Evolutionary conservation across 2,113 vertebrate species (phyloP).

Genomic region (Eurystomus gularis): DNA sequence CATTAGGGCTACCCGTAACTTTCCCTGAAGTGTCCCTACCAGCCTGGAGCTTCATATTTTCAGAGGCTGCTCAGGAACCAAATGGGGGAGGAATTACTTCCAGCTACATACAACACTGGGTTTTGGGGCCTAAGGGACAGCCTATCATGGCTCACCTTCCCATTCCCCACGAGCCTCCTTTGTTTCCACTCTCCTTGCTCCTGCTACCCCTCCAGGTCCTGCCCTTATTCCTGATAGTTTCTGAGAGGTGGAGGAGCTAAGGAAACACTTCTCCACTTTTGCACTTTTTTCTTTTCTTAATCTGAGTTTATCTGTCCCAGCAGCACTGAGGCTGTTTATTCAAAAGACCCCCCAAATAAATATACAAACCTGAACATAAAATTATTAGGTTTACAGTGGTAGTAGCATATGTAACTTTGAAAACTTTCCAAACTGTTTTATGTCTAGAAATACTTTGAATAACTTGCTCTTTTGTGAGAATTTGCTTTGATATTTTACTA

Average conservation of each 20-base stretch:
- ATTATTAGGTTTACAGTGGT: background rate
- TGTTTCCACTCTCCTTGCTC: background rate
- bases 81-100: background rate
- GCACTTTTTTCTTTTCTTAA: background rate
- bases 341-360: background rate
- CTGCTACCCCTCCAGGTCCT: background rate
- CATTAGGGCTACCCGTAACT: background rate
- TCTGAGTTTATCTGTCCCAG: background rate
- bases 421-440: background rate
- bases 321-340: background rate
- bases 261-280: background rate
- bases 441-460: background rate
- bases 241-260: background rate
- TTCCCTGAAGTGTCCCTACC: background rate
- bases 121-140: background rate
- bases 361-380: background rate
- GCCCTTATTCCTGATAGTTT: background rate
- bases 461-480: background rate
- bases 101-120: rapidly evolving
- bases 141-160: background rate
- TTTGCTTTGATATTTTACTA: background rate
- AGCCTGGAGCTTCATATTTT: background rate
- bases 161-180: background rate
- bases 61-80: background rate
- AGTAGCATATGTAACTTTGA: background rate